These are phyloP conservation scores for Heterodera carotae DNA, from an alignment of 1,140 invertebrate species.

Conservation along the genomic window DNA sequence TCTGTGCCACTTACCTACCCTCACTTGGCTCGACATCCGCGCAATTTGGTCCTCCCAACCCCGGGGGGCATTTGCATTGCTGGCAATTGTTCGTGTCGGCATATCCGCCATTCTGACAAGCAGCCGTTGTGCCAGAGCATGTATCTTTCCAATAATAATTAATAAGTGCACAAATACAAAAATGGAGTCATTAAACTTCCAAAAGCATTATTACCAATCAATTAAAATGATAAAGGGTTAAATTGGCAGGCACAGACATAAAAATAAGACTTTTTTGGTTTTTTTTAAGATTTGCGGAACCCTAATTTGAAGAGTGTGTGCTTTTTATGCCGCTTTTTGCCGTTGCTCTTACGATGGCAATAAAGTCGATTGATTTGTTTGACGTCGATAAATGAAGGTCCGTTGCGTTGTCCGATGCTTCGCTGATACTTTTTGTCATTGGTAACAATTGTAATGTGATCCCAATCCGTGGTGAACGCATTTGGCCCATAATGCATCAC, in stretches of 20 bases:
- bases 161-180: too few species aligned
- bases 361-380: slow-evolving; percentile 65
- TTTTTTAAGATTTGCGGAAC: too few species aligned
- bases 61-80: slow-evolving; percentile 52
- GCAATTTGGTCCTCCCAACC: slow-evolving; percentile 49
- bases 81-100: slow-evolving; percentile 65
- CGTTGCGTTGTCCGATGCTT: slow-evolving; percentile 61
- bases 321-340: neutral
- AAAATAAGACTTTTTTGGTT: too few species aligned
- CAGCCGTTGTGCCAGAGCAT: slow-evolving; percentile 43
- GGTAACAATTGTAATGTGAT: slow-evolving; percentile 61
- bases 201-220: too few species aligned
- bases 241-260: too few species aligned
- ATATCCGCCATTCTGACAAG: slow-evolving; percentile 60
- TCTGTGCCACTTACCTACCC: neutral
- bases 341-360: slow-evolving; percentile 45
- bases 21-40: slow-evolving; percentile 30
- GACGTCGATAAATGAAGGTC: slow-evolving; percentile 65
- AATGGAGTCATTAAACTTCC: too few species aligned
- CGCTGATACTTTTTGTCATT: slow-evolving; percentile 60
- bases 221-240: too few species aligned
- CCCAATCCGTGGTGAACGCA: slow-evolving; percentile 64
- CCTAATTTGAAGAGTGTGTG: slow-evolving; percentile 28
- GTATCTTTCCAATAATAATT: too few species aligned
- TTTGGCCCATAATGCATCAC: slow-evolving; percentile 65